Base-by-base conservation (phyloP, 2,888 invertebrate species). In the Pristionchus fissidentatus region DNA sequence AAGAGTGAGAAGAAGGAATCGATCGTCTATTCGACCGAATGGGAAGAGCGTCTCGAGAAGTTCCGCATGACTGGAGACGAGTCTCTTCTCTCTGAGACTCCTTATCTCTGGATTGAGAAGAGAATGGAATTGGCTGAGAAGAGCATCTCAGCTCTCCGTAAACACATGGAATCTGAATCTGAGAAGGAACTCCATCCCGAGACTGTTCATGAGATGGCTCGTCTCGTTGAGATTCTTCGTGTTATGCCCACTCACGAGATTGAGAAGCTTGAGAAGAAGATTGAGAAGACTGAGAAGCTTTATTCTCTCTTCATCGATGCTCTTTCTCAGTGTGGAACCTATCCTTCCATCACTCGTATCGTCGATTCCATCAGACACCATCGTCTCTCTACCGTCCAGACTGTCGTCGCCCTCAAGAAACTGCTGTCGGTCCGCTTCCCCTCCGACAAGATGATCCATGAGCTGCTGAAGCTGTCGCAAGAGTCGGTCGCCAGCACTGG, bases 201-300 rank as follows among this genome's bases (percentile, higher is more conserved):
- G 77, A 86, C 85, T 57, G 81, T 85, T 55, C 84, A 87, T 35
- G 85, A 87, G 52, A 85, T 89, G 66, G 86, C 85, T 52, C 86
- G 88, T 75, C 87, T 91, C 83, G 90, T 91, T 78, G 84, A 87
- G 62, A 70, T 90, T 84, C 83, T 91, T 84, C 90, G 88, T 79
- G 86, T 86, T 84, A 85, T 85, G 85, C 86, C 87, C 35, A 70
- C 84, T 55, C 84, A 86, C 26, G 88, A 91, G 77, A 84, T 92
- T 57, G 57, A 88, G 77, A 55, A 87, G 70, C 84, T 91, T 83
- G 87, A 87, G 84, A 77, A 87, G 35, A 49, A 66, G 43, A 15
- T 62, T 38, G 35, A 85, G 78, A 62, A 85, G 35, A 15, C 79
- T 82, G 83, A 85, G 83, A 87, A 86, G 85, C 77, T 85, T 43